Evolutionary conservation across 1,140 invertebrate genomes (phyloP).

Genomic region (Leptopilina clavipes): DNA sequence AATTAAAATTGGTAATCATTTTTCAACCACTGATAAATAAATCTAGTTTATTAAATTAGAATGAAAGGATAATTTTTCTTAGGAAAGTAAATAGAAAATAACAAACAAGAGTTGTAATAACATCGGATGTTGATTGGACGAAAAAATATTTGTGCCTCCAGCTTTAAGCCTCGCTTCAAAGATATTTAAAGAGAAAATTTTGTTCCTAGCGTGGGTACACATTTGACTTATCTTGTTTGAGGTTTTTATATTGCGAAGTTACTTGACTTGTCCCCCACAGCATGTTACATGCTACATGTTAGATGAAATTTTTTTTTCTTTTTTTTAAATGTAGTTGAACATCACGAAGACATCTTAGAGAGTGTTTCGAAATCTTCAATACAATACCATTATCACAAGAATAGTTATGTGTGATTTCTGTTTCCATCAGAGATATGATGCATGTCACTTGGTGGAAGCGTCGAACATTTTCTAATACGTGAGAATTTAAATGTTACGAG

Average conservation of each 20-base stretch:
- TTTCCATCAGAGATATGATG: too few relatives aligned
- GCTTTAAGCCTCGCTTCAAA: neutral
- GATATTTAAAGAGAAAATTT: constrained; percentile 8
- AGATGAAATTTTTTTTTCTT: neutral
- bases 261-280: constrained; percentile 23
- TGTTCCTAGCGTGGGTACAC: neutral
- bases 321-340: neutral
- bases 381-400: neutral
- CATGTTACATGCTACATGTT: neutral
- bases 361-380: neutral
- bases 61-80: too few relatives aligned
- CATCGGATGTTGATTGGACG: neutral
- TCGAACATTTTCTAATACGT: neutral
- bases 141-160: neutral
- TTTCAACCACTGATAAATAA: too few relatives aligned
- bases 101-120: neutral
- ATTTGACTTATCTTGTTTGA: neutral
- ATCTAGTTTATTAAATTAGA: too few relatives aligned
- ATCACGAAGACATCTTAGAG: neutral
- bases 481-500: neutral
- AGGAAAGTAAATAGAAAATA: neutral
- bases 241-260: neutral
- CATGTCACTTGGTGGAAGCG: neutral
- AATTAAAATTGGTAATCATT: too few relatives aligned
- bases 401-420: too few relatives aligned